Evolutionary conservation across 2,113 vertebrate genomes (phyloP).

Genomic region (Muntiacus reevesi): DNA sequence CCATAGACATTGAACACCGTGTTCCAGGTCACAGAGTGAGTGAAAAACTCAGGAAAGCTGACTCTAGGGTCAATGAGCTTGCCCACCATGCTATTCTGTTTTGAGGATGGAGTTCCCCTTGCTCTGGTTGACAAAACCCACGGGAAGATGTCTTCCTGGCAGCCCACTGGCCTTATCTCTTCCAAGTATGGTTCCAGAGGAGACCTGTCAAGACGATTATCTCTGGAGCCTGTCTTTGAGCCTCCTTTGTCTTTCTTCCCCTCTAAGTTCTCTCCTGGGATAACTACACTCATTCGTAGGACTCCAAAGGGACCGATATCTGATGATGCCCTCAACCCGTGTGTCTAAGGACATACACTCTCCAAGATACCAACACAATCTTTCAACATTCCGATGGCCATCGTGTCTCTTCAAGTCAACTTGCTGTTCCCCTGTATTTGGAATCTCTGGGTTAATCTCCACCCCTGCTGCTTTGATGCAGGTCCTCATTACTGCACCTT

Average conservation of each 20-base stretch:
- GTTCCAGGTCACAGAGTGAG: neutral
- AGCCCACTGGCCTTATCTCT: neutral
- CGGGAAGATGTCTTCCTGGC: fast-evolving
- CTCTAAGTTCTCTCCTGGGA: neutral
- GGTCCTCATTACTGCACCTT: too few relatives aligned
- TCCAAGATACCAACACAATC: too few relatives aligned
- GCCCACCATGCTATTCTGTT: fast-evolving
- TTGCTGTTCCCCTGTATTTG: neutral
- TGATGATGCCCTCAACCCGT: neutral
- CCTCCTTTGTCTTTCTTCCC: too few relatives aligned
- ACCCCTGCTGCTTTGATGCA: neutral
- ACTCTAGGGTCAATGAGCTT: neutral
- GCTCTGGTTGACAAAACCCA: neutral
- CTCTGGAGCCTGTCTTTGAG: neutral
- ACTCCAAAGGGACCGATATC: neutral
- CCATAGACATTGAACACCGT: neutral
- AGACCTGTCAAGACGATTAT: neutral
- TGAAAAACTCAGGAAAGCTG: too few relatives aligned
- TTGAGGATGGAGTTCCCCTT: fast-evolving
- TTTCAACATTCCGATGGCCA: neutral
- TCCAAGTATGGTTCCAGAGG: neutral
- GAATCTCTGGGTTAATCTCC: neutral
- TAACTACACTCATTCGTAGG: neutral
- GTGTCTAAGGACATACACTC: neutral
- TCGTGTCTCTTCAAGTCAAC: neutral